Conservation (phyloP, 2,888 invertebrate species). For the Nomada hirtipes region DNA sequence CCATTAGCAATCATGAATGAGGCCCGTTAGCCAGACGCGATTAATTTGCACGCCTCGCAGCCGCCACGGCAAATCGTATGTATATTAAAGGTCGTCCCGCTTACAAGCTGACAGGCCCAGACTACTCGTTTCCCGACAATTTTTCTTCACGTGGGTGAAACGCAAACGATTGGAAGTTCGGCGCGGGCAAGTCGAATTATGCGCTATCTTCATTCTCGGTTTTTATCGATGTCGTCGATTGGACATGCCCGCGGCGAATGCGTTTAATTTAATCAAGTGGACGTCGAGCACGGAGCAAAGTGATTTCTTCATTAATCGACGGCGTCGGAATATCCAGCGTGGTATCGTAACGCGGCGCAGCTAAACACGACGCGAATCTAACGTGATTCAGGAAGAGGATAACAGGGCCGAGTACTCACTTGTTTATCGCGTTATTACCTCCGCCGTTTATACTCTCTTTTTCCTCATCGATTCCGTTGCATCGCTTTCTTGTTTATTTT, state of each 20-base stretch:
- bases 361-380: too few relatives aligned
- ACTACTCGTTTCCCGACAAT: conserved; percentile 2
- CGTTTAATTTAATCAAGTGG: conserved; percentile 20
- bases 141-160: background rate
- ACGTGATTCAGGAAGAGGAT: background rate
- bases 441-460: background rate
- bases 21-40: background rate
- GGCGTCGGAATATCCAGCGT: background rate
- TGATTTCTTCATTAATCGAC: conserved; percentile 42
- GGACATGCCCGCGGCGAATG: too few relatives aligned
- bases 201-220: background rate
- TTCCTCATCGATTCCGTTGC: background rate
- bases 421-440: background rate
- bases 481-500: background rate
- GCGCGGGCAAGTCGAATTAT: background rate
- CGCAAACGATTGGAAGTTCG: background rate
- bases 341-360: background rate
- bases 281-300: background rate
- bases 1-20: conserved; percentile 12
- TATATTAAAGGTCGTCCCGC: background rate
- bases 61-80: background rate
- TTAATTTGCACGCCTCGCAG: conserved; percentile 10
- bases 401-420: background rate
- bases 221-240: background rate
- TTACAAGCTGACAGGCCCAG: background rate